These are phyloP conservation scores for Drosophila mulleri DNA, from an alignment of 2,888 invertebrate genomes.

Conservation along the genomic window DNA sequence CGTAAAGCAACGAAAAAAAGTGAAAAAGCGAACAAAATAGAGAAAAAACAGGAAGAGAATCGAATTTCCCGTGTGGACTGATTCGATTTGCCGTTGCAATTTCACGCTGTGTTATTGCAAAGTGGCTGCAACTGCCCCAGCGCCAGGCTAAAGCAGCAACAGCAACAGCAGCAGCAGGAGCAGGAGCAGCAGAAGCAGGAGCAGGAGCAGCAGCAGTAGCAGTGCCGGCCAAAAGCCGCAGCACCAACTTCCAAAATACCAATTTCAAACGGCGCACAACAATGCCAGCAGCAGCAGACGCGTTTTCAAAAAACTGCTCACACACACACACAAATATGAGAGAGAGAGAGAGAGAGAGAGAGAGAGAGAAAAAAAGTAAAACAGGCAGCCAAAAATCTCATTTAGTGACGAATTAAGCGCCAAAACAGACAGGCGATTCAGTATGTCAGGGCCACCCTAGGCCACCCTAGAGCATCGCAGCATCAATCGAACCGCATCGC, in stretches of 20 bases:
- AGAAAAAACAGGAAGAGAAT: constrained; percentile 65
- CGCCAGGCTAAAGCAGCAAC: constrained; percentile 14
- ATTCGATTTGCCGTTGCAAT: constrained; percentile 85
- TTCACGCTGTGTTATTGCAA: constrained; percentile 84
- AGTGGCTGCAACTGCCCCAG: constrained; percentile 76
- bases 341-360: constrained; percentile 3
- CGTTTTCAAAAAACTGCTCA: constrained; percentile 16
- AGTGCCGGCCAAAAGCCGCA: constrained; percentile 37
- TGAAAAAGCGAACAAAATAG: background rate
- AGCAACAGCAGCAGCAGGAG: background rate
- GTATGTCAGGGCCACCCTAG: constrained; percentile 59
- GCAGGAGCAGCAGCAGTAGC: background rate
- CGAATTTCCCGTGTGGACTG: constrained; percentile 84
- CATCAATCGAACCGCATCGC: constrained; percentile 1
- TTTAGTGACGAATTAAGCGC: constrained; percentile 84
- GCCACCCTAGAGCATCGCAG: constrained; percentile 6
- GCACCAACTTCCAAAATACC: constrained; percentile 49
- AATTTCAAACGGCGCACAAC: constrained; percentile 51
- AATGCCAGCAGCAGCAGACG: constrained; percentile 35
- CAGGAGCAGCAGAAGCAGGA: background rate
- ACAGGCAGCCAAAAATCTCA: constrained; percentile 73
- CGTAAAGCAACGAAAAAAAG: constrained; percentile 20
- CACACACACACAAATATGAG: background rate
- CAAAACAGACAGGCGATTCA: constrained; percentile 81
- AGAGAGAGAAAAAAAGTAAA: constrained; percentile 33